Base-by-base conservation (phyloP, 2,888 invertebrate species). In the Agrochola litura region DNA sequence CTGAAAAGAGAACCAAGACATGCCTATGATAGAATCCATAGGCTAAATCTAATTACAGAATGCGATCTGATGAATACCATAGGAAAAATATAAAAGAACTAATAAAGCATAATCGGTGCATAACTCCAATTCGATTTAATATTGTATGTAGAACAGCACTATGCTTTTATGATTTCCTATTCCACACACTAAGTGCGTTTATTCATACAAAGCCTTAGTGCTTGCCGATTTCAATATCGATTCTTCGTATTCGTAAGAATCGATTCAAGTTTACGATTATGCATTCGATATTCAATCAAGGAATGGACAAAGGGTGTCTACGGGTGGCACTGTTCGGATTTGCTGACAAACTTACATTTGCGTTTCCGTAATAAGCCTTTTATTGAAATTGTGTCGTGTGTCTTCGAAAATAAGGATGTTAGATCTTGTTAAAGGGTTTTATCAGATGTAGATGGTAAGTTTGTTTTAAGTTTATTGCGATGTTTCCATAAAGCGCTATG, bases 251-350 rank as follows among this genome's bases (percentile, higher is more conserved):
- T 92, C 86, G 89, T 89, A 90, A 92, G 92, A 94, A 94, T 94
- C 93, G 94, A 93, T 93, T 91, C 90, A 89, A 91, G 84, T 95
- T 96, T 96, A 95, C 94, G 95, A 96, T 94, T 94, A 92, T 93
- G 84, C 92, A 92, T 94, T 92, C 91, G 92, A 93, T 93, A 94
- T 95, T 95, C 94, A 95, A 95, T 95, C 95, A 93, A 93, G 86
- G 85, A 88, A 84, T 89, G 92, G 90, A 95, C 95, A 95, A 95
- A 94, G 91, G 92, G 82, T 89, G 87, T 89, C 88, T 89, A 88
- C 89, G 88, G 89, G 87, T 90, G 86, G 89, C 86, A 84, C 86
- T 90, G 89, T 89, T 89, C 88, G 89, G 84, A 84, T 86, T 84
- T 82, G 82, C 73, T 82, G 67, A 75, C 82, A 85, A 83, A 81